Conservation (phyloP, 1,140 invertebrate genomes). For the Pseudobourletiella spinata region DNA sequence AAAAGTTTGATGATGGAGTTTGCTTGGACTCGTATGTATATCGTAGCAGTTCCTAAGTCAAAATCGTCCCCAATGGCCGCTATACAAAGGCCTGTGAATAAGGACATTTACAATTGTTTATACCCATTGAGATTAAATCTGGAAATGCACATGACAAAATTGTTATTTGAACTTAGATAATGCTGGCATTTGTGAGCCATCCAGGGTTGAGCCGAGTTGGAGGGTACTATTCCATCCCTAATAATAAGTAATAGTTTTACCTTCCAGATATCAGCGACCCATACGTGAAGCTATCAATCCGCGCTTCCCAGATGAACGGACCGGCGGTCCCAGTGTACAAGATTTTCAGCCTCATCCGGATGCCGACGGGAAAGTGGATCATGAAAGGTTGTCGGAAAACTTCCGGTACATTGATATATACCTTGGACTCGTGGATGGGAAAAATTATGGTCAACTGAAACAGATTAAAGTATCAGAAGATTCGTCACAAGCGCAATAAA, state of each 20-base stretch:
- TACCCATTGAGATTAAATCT: no score
- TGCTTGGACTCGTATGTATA: no score
- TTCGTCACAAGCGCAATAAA: slow-evolving; percentile 20
- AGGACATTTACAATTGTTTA: no score
- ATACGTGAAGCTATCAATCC: slow-evolving; percentile 29
- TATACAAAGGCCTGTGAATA: no score
- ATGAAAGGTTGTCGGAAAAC: slow-evolving; percentile 22
- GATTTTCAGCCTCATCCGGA: slow-evolving; percentile 20
- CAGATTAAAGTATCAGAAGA: slow-evolving; percentile 20
- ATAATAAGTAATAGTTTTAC: not conserved
- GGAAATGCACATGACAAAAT: no score
- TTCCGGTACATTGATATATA: slow-evolving; percentile 29
- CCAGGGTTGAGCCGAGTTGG: no score
- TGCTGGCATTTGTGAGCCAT: no score
- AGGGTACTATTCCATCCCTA: no score
- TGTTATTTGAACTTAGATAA: no score
- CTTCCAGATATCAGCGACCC: slow-evolving; percentile 24
- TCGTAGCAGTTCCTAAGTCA: no score
- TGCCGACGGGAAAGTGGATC: slow-evolving; percentile 8
- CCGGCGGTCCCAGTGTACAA: slow-evolving; percentile 13
- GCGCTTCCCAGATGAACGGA: slow-evolving; percentile 3
- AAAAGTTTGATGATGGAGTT: no score
- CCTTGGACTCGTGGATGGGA: slow-evolving; percentile 29
- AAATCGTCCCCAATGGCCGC: no score
- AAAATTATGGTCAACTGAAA: slow-evolving; percentile 24